Base-by-base conservation (phyloP, 2,797 vertebrate species). In the Platyrinchus mystaceus region DNA sequence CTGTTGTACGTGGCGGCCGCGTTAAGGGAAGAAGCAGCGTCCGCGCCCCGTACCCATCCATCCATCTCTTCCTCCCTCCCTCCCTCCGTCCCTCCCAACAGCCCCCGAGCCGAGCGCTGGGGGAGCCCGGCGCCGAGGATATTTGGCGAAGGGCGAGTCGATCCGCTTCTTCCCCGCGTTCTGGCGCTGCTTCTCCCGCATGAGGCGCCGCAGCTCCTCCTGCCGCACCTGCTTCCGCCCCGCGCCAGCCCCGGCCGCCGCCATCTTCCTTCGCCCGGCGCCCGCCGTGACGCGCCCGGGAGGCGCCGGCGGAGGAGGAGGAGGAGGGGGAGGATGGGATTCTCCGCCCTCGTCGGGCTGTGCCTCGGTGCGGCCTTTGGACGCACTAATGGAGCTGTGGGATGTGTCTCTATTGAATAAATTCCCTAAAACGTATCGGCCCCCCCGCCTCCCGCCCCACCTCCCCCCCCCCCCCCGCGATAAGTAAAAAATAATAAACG, bases 201-300 rank as follows among this genome's bases (percentile, higher is more conserved):
- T 99, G 62, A 99, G 82, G 8, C 99, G 98, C 70, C 99, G 97
- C 73, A 99, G 97, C 79, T 99, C 99, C 30, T 99, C 99, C 81
- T 99, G 99, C 53, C 98, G 98, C 24, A 99, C 98, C 15, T 98
- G 96, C 96, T 99, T 98, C 95, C 99, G 98, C 21, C 97, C 98
- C 4, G 88, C 2, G 59, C 98, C 98, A 59, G 97, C 96, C 1
- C 95, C 89, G 4, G 87, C 87, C 49, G 98, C 89, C 64, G 98
- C 96, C 98, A 98, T 98, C 23, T 53, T 97, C 6, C 28, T 6
- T 16, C 49, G 14, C 71, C 58, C 84, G 52, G 32, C 55, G 55
- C 55, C n/a, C 55, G 14, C 55, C 14, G 22, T 39, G 84, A 64
- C 84, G 84, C 7, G 1, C 0, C 3, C 18, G 58, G 26, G 49